These are phyloP conservation scores for Mylabris phalerata DNA, from an alignment of 1,140 invertebrate genomes.

Conservation along the genomic window DNA sequence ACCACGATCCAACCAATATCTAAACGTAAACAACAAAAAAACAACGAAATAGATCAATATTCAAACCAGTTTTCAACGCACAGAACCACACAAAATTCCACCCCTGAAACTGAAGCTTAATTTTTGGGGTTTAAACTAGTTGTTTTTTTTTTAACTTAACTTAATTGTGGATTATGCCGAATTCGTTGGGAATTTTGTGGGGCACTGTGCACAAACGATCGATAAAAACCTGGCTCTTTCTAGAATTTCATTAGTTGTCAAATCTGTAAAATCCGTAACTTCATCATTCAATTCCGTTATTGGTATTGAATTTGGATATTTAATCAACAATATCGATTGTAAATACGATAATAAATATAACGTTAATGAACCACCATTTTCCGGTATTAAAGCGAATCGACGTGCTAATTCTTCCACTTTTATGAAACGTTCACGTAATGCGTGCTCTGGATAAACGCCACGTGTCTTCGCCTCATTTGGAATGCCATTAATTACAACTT, in stretches of 20 bases:
- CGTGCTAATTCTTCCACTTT: constrained; percentile 66
- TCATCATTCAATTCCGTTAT: constrained; percentile 62
- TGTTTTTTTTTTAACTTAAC: no score
- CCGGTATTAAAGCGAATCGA: constrained; percentile 75
- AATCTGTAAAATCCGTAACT: constrained; percentile 57
- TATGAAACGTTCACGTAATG: constrained; percentile 75
- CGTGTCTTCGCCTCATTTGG: constrained; percentile 66
- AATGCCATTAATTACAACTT: constrained; percentile 66
- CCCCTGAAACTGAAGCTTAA: no score
- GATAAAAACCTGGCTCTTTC: constrained; percentile 65
- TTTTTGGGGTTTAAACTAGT: no score
- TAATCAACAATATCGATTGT: constrained; percentile 65
- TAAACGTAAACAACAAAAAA: constrained; percentile 38
- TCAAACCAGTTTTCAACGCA: neutral
- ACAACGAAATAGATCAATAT: neutral
- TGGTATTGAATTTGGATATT: constrained; percentile 58
- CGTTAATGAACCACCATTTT: constrained; percentile 68
- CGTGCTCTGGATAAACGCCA: constrained; percentile 81
- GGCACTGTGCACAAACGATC: no score
- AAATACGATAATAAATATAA: constrained; percentile 84
- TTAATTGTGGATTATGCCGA: no score
- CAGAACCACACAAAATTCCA: no score
- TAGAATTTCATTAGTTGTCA: constrained; percentile 83
- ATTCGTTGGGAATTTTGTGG: no score
- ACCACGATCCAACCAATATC: constrained; percentile 79